A percentile compares a stretch with the other conserved stretches of the same genome.
These are phyloP conservation scores for Triplophysa dalaica DNA, from an alignment of 2,113 vertebrate genomes.

Conservation along the genomic window DNA sequence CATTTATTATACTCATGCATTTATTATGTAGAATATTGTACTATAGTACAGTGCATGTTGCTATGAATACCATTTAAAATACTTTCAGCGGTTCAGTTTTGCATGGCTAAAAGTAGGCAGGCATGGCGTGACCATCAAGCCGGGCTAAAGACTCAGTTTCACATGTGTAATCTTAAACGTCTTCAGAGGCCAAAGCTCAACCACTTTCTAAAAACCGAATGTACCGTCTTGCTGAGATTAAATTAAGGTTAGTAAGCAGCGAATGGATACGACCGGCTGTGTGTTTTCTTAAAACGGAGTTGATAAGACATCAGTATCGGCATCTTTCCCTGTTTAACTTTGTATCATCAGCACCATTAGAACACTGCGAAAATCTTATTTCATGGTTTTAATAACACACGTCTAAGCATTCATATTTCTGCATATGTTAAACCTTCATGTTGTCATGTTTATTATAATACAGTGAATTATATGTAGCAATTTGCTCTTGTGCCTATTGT, in stretches of 20 bases:
- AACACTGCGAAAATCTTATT: conserved; percentile 53
- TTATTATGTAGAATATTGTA: background rate
- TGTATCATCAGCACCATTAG: conserved; percentile 56
- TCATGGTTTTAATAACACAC: background rate
- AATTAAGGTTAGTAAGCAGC: conserved; percentile 71
- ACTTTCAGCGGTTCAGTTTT: conserved; percentile 42
- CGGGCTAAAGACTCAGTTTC: conserved; percentile 55
- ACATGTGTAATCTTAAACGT: conserved; percentile 61
- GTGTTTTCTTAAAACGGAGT: conserved; percentile 67
- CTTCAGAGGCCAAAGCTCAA: conserved; percentile 52
- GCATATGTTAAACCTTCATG: too few relatives aligned
- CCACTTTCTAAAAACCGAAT: conserved; percentile 61
- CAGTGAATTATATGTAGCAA: background rate
- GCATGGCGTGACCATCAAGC: conserved; percentile 28
- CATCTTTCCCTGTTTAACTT: conserved; percentile 69
- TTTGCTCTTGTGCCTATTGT: background rate
- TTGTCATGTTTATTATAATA: background rate
- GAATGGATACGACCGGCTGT: conserved; percentile 63
- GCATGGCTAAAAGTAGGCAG: conserved; percentile 25
- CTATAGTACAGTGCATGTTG: background rate
- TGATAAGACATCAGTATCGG: conserved; percentile 70
- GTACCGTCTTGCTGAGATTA: conserved; percentile 71
- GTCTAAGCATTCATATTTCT: too few relatives aligned
- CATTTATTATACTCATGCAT: background rate
- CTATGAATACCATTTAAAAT: conserved; percentile 39